These are phyloP conservation scores for Parazoanthus atlanticus DNA, from an alignment of 92 coral and sea anemone species.

Conservation along the genomic window DNA sequence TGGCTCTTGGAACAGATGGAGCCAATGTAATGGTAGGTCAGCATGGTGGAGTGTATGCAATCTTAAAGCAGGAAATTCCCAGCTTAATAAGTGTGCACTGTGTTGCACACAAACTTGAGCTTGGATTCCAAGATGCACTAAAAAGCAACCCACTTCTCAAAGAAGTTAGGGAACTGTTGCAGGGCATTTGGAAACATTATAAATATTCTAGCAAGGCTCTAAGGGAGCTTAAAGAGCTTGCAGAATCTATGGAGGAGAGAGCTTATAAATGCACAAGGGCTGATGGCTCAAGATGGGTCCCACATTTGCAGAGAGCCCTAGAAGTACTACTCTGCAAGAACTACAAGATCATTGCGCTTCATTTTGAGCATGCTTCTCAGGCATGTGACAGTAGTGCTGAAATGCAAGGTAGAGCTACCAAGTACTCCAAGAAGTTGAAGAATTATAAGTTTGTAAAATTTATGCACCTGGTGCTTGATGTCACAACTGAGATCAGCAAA, in stretches of 20 bases:
- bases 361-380: constrained; percentile 47
- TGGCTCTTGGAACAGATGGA: constrained; percentile 10
- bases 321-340: constrained; percentile 41
- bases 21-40: neutral
- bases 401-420: constrained; percentile 39
- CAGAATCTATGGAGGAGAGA: constrained; percentile 49
- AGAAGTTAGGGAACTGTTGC: constrained; percentile 49
- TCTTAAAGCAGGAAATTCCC: constrained; percentile 38
- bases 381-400: constrained; percentile 52
- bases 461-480: constrained; percentile 58
- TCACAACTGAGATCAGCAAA: constrained; percentile 50
- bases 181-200: constrained; percentile 56
- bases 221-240: constrained; percentile 54
- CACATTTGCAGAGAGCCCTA: constrained; percentile 44
- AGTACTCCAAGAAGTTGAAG: constrained; percentile 53
- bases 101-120: constrained; percentile 60
- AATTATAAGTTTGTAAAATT: constrained; percentile 50
- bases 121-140: constrained; percentile 49
- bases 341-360: constrained; percentile 36
- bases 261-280: constrained; percentile 50
- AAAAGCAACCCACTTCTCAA: constrained; percentile 43
- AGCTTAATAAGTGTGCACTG: constrained; percentile 43
- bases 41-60: constrained; percentile 13
- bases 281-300: constrained; percentile 54
- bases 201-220: constrained; percentile 50